Base-by-base conservation (phyloP, 2,888 invertebrate genomes). In the Lasioglossum vierecki region DNA sequence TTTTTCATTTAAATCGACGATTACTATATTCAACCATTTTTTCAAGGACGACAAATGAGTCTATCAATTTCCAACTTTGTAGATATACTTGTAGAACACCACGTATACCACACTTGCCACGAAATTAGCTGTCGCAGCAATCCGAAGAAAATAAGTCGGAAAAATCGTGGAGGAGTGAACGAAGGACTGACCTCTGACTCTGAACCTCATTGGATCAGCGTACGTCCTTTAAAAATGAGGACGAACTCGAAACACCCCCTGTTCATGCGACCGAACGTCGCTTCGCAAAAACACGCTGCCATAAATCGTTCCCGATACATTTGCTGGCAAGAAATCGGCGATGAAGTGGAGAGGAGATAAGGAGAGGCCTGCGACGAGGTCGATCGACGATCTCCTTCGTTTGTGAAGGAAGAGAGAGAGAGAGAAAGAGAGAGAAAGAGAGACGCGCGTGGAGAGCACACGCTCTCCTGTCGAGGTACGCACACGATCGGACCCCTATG, bases 401-500 rank as follows among this genome's bases (percentile, higher is more conserved):
- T 60, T 70, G 81, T 76, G 79, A 80, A 76, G 78, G 22, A 53
- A 53, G 49, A 22, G 22, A 53, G 49, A 6, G 22, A 53, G 49
- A 22, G 22, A 22, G 8, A 53, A 22, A 53, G 49, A 74, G 22
- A 53, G 49, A 22, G 22, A 22, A 8, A 53, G 49, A 53, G 49
- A 74, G 73, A 18, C 83, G 81, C 68, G 79, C 81, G 80, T 83
- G 84, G 22, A 80, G 77, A 74, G 30, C 75, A 60, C 77, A 79
- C 71, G 35, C 39, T 84, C 80, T 84, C 68, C 63, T 82, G 82
- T 79, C 75, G 57, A 75, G 79, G 80, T 74, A 66, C 80, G 83
- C 39, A 74, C 83, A 68, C 74, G 75, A 74, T 49, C 49, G 68
- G 70, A 71, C 74, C 79, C 84, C 87, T 88, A 92, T 91, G 88